Evolutionary conservation across 2,888 invertebrate genomes (phyloP), one percentile per base, ranked within the genome.

Genomic region (Mythimna albipuncta): DNA sequence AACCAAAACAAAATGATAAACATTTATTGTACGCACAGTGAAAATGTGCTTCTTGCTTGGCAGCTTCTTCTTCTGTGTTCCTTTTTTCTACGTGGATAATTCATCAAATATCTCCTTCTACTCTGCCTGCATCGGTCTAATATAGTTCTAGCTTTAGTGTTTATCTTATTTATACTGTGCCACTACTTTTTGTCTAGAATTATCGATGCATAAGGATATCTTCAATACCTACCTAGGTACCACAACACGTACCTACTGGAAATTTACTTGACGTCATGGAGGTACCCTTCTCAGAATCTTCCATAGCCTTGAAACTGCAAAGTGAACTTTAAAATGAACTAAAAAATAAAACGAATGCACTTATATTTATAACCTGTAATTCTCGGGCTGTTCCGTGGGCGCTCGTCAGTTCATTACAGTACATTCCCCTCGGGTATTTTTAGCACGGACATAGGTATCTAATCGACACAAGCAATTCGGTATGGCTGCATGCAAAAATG

Each of bases 361-460:
- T 10, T 38, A 26, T 16, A 26, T 19, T 16, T 35, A 26, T 54
- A 32, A 52, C 61, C 50, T n/a, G 72, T 79, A 50, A 11, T 16
- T 9, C 21, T 47, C 11, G 61, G 72, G 79, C 64, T n/a, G 61
- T 72, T 75, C 54, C 79, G 38, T 47, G 16, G 38, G 54, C 0
- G 19, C n/a, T 35, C 38, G 32, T 5, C 19, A 21, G 41, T 9
- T 10, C 54, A 47, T 52, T 58, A 50, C 4, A 55, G 55, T 35
- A 11, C 64, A 61, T 64, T 64, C 59, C 32, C n/a, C 54, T 44
- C n/a, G 63, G 64, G n/a, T 77, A 77, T 77, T 77, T 58, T n/a
- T 77, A 77, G 62, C 57, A 2, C 1, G 52, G 9, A 54, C 6
- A 47, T 47, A 16, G 47, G 13, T 47, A 2, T 11, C 21, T 32